Percentiles rank a stretch among this genome's conserved stretches.
These are phyloP conservation scores for Anomalospiza imberbis DNA, from an alignment of 2,797 vertebrate species.

Conservation along the genomic window DNA sequence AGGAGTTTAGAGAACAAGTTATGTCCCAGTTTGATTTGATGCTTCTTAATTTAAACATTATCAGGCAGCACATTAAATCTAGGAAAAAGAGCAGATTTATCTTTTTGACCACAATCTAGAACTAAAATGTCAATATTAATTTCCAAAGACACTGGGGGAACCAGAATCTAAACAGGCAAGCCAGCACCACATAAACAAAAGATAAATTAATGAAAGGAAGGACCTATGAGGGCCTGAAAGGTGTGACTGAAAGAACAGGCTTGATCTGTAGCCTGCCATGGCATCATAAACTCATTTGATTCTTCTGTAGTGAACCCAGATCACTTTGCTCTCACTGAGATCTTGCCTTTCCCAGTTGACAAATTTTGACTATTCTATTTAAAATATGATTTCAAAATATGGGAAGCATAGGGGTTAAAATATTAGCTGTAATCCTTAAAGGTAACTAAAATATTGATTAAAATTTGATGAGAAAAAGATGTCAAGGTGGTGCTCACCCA, in stretches of 20 bases:
- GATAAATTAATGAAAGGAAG: not conserved
- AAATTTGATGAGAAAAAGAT: not conserved
- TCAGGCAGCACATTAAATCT: not conserved
- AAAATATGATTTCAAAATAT: not conserved
- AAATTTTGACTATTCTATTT: not conserved
- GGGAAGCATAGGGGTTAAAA: not conserved
- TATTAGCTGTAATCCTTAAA: not conserved
- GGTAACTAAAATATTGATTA: not conserved
- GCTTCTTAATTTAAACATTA: not conserved
- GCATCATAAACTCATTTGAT: not conserved
- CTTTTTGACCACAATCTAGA: not conserved
- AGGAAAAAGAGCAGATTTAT: not conserved
- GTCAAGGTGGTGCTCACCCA: not conserved
- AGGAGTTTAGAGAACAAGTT: not conserved
- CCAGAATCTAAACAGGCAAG: not conserved
- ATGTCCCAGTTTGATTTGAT: not conserved
- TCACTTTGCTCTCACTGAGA: not conserved
- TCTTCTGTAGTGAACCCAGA: not conserved
- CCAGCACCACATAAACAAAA: not conserved
- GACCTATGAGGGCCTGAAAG: not conserved
- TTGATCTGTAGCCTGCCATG: not conserved
- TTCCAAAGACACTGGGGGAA: not conserved
- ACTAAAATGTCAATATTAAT: not conserved
- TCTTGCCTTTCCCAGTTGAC: not conserved
- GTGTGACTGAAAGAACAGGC: not conserved